Conservation (phyloP, 2,113 vertebrate species). For the Camelus dromedarius region DNA sequence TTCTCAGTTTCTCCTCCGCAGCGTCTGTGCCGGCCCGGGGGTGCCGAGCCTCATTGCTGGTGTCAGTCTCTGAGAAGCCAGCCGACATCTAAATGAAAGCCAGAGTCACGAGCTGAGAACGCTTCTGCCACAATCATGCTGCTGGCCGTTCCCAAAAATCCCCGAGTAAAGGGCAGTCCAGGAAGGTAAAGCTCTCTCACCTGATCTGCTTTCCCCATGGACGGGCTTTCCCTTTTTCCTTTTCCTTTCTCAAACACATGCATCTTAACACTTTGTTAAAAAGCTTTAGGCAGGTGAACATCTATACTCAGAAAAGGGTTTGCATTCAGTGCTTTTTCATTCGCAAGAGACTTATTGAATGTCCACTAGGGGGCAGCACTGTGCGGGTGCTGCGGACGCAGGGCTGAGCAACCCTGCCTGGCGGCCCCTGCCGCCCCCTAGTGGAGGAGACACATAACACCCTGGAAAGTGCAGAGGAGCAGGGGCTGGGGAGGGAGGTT, state of each 20-base stretch:
- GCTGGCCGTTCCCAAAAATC: background rate
- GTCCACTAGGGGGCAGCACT: accelerated
- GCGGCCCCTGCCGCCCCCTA: too few species aligned
- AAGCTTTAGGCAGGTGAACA: background rate
- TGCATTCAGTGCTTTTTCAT: background rate
- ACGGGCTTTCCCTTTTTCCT: background rate
- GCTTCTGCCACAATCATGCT: accelerated
- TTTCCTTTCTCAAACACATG: background rate
- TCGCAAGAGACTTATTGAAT: background rate
- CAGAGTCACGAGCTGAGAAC: background rate
- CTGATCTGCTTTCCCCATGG: background rate
- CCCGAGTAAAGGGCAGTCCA: accelerated
- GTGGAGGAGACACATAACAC: background rate
- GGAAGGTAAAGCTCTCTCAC: background rate
- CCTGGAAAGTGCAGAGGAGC: background rate
- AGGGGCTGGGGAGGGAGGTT: background rate
- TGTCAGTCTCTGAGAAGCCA: slow-evolving; percentile 84
- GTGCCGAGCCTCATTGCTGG: slow-evolving; percentile 75
- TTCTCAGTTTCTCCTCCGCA: slow-evolving; percentile 88
- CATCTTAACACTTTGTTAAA: background rate
- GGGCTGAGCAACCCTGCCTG: too few species aligned
- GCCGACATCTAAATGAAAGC: slow-evolving; percentile 81
- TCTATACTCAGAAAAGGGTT: background rate
- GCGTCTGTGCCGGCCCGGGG: slow-evolving; percentile 72
- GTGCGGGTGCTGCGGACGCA: background rate